A percentile compares a stretch with the other conserved stretches of the same genome.
Conservation (phyloP, 2,797 vertebrate genomes). For the Discoglossus pictus region DNA sequence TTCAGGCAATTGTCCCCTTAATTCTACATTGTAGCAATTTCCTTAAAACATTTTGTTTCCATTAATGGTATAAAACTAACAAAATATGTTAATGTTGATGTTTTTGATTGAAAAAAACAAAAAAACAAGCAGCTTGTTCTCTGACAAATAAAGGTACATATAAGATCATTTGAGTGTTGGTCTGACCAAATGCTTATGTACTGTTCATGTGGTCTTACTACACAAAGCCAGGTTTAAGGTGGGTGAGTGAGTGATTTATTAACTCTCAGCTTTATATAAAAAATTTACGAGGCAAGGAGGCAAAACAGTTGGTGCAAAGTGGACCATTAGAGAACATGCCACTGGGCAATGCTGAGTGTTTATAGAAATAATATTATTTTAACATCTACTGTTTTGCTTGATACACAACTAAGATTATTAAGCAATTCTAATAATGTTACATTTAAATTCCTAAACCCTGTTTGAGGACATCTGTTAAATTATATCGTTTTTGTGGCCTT, state of each 20-base stretch:
- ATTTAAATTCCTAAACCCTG: neutral
- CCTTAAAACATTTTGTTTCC: constrained; percentile 23
- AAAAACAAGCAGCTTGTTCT: constrained; percentile 16
- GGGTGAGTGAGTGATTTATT: constrained; percentile 27
- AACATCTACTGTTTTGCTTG: constrained; percentile 9
- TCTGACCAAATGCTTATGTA: neutral
- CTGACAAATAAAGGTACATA: constrained; percentile 3
- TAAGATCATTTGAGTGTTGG: constrained; percentile 6
- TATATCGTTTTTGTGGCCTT: neutral
- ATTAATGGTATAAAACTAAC: neutral
- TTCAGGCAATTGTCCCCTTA: neutral
- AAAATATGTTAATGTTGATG: constrained; percentile 12
- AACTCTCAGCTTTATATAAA: neutral
- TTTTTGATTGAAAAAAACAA: constrained; percentile 16
- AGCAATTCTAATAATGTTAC: neutral
- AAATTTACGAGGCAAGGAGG: constrained; percentile 12
- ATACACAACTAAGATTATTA: constrained; percentile 3
- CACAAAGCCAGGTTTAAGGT: constrained; percentile 22
- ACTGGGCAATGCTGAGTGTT: neutral
- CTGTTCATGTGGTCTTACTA: neutral
- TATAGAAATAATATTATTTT: constrained; percentile 3
- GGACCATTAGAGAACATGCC: neutral
- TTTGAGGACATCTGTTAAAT: neutral
- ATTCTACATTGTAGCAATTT: constrained; percentile 7
- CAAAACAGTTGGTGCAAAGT: constrained; percentile 9